A percentile compares a stretch with the other conserved stretches of the same genome.
Conservation (phyloP, 2,113 vertebrate species). For the Salvelinus namaycush region DNA sequence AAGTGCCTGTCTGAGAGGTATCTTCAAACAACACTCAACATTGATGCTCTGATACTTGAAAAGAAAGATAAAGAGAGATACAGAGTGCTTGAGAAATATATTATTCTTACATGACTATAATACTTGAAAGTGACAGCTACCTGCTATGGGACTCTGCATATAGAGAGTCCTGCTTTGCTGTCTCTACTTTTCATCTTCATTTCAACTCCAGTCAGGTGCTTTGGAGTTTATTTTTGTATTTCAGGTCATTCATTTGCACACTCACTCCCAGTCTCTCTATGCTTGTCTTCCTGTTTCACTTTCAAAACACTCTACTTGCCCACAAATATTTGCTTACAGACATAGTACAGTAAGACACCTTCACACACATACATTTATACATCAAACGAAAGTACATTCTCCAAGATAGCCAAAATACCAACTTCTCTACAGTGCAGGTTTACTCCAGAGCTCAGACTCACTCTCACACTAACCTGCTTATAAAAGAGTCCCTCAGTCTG, state of each 20-base stretch:
- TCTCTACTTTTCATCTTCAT: constrained; percentile 28
- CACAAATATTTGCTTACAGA: neutral
- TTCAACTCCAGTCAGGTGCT: constrained; percentile 26
- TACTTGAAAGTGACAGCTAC: constrained; percentile 39
- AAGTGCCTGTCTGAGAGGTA: neutral
- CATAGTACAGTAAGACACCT: neutral
- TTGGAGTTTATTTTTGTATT: constrained; percentile 51
- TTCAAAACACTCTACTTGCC: neutral
- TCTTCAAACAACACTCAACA: neutral
- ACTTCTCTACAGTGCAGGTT: neutral
- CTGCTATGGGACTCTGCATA: constrained; percentile 22
- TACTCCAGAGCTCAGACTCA: neutral
- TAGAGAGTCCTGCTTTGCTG: constrained; percentile 10
- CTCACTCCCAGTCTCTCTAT: constrained; percentile 14
- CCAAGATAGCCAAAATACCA: neutral
- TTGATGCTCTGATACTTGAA: constrained; percentile 7
- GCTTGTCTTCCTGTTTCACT: constrained; percentile 4
- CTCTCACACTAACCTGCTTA: neutral
- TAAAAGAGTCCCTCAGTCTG: neutral
- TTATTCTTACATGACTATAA: constrained; percentile 8
- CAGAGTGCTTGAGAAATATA: neutral
- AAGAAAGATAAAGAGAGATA: constrained; percentile 14
- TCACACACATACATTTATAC: neutral
- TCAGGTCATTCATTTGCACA: constrained; percentile 30
- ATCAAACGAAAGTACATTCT: neutral